Percentiles rank a stretch among this genome's conserved stretches.
phyloP scores from a whole-genome alignment of 1,140 invertebrate genomes.

The Scaptomyza pallida region DNA sequence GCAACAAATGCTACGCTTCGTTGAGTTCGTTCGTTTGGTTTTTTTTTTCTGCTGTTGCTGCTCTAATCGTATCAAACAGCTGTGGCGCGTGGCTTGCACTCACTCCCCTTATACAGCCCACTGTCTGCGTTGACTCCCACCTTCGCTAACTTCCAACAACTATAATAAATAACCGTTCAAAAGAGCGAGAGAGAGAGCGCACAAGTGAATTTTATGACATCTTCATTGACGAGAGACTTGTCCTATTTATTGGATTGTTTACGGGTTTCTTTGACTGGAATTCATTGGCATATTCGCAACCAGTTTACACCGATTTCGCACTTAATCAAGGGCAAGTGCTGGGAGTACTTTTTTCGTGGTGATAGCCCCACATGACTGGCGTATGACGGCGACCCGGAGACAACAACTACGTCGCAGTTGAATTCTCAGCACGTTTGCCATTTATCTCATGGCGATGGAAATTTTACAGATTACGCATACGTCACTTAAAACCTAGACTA shows the following conservation, averaged over 20 bases:
- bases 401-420: slow-evolving; percentile 32
- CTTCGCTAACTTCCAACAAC: not conserved
- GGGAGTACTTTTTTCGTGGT: slow-evolving; percentile 24
- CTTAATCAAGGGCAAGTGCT: slow-evolving; percentile 50
- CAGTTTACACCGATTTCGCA: slow-evolving; percentile 59
- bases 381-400: slow-evolving; percentile 54
- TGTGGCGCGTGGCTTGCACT: slow-evolving; percentile 41
- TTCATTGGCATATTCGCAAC: slow-evolving; percentile 49
- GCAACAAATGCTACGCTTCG: not conserved
- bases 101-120: not conserved
- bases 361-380: slow-evolving; percentile 76
- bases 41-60: too few relatives aligned
- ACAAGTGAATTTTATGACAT: slow-evolving; percentile 38
- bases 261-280: slow-evolving; percentile 44
- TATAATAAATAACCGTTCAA: slow-evolving; percentile 24
- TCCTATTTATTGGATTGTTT: slow-evolving; percentile 52
- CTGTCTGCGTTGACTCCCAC: not conserved
- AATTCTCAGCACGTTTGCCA: slow-evolving; percentile 1
- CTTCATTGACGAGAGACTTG: slow-evolving; percentile 54
- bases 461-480: slow-evolving; percentile 38
- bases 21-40: slow-evolving; percentile 1
- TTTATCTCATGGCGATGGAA: slow-evolving; percentile 38
- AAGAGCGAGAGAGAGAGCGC: not conserved
- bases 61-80: slow-evolving; percentile 35
- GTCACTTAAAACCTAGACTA: not conserved